Conservation (phyloP, 2,797 vertebrate genomes). For the Aselliscus stoliczkanus region DNA sequence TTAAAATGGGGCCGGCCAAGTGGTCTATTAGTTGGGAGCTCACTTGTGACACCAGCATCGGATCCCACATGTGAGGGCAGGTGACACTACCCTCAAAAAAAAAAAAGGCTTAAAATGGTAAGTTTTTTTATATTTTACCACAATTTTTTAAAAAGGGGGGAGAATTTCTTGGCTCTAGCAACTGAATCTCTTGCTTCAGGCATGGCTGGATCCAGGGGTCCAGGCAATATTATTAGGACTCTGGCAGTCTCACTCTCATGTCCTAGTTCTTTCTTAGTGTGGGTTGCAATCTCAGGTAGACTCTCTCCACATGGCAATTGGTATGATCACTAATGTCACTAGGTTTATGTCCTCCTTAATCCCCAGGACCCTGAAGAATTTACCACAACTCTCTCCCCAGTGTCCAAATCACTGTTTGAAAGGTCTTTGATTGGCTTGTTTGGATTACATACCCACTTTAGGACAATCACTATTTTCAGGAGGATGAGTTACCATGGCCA, state of each 20-base stretch:
- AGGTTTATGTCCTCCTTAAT: background rate
- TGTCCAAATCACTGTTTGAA: background rate
- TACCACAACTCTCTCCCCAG: background rate
- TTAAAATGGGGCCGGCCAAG: too few species aligned
- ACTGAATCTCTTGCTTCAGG: background rate
- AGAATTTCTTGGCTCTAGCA: background rate
- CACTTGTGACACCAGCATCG: too few species aligned
- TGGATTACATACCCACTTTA: background rate
- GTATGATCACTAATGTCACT: background rate
- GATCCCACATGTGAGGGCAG: too few species aligned
- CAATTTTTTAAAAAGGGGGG: background rate
- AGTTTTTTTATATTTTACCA: constrained; percentile 1
- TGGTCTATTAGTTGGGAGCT: too few species aligned
- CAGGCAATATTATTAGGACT: background rate
- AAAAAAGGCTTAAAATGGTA: background rate
- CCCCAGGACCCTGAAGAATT: background rate
- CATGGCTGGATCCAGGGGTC: background rate
- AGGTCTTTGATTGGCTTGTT: background rate
- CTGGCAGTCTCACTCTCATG: background rate
- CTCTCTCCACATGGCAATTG: background rate
- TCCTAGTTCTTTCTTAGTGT: background rate
- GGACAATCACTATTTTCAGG: background rate
- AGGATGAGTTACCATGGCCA: background rate
- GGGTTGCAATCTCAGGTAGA: background rate
- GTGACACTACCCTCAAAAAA: too few species aligned